Evolutionary conservation across 1,140 invertebrate genomes (phyloP).

Genomic region (Cydia fagiglandana): DNA sequence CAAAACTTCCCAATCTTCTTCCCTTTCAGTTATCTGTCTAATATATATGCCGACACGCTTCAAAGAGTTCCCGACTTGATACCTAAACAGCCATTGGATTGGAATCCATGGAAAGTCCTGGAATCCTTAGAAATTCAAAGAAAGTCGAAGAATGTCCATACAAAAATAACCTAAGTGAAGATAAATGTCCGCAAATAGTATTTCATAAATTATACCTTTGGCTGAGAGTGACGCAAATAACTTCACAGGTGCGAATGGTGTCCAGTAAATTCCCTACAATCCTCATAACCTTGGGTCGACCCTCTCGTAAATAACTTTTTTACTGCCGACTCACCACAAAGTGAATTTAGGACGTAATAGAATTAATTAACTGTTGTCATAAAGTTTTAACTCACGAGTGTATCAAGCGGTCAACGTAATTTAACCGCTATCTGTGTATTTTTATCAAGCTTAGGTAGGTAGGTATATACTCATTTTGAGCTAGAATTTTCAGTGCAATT

Average conservation of each 20-base stretch:
- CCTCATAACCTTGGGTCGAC: not conserved
- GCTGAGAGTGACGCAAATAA: not conserved
- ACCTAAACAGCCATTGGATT: no score
- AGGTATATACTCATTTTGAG: not conserved
- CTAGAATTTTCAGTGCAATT: conserved; percentile 7
- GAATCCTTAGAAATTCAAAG: no score
- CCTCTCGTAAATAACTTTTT: conserved; percentile 23
- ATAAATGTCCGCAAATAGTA: not conserved
- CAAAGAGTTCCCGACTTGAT: no score
- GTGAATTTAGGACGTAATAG: conserved; percentile 16
- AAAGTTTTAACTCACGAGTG: conserved; percentile 19
- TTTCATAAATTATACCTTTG: not conserved
- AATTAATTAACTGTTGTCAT: conserved; percentile 21
- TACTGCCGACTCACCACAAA: conserved; percentile 17
- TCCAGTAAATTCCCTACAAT: not conserved
- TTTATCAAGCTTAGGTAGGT: not conserved
- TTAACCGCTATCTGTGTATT: not conserved
- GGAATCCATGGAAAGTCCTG: no score
- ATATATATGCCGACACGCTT: no score
- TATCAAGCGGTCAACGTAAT: not conserved
- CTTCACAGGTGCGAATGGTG: conserved; percentile 8
- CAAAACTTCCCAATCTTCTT: no score
- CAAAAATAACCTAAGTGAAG: not conserved
- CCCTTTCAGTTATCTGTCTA: no score
- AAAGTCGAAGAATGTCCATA: no score